Evolutionary conservation across 2,888 invertebrate species (phyloP).

Genomic region (Brachyptera risi): DNA sequence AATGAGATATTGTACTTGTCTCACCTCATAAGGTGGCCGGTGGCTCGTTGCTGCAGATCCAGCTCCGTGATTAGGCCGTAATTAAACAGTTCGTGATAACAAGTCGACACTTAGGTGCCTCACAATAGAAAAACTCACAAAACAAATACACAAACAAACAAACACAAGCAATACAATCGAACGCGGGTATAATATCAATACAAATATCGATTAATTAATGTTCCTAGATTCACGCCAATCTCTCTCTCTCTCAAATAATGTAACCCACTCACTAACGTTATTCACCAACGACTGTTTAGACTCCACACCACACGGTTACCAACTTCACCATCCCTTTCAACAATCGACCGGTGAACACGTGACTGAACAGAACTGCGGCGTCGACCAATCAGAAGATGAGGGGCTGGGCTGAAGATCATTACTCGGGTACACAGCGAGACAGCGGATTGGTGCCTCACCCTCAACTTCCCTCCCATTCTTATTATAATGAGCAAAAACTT

Average conservation of each 20-base stretch:
- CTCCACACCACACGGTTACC: not conserved
- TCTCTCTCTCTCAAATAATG: too few species aligned
- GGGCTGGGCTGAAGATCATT: conserved; percentile 11
- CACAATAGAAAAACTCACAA: not conserved
- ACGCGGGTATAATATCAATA: too few species aligned
- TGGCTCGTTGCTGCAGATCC: conserved; percentile 68
- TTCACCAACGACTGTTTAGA: conserved; percentile 12
- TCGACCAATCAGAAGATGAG: conserved; percentile 2
- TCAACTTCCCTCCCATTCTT: conserved; percentile 16
- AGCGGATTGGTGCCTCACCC: conserved; percentile 18
- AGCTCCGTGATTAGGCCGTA: conserved; percentile 67
- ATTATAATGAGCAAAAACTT: conserved; percentile 20
- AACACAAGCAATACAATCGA: not conserved
- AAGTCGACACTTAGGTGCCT: conserved; percentile 5
- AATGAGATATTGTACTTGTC: too few species aligned
- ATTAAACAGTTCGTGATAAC: conserved; percentile 34
- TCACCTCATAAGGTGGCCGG: conserved; percentile 73
- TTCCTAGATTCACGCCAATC: too few species aligned
- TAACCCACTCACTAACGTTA: not conserved
- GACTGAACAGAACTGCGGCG: not conserved
- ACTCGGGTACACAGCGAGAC: not conserved
- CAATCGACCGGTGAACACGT: not conserved
- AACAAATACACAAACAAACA: not conserved
- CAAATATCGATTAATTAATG: too few species aligned
- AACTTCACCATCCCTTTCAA: conserved; percentile 1